phyloP scores from a whole-genome alignment of 2,888 invertebrate genomes.

The Ichneumoninae sp. region DNA sequence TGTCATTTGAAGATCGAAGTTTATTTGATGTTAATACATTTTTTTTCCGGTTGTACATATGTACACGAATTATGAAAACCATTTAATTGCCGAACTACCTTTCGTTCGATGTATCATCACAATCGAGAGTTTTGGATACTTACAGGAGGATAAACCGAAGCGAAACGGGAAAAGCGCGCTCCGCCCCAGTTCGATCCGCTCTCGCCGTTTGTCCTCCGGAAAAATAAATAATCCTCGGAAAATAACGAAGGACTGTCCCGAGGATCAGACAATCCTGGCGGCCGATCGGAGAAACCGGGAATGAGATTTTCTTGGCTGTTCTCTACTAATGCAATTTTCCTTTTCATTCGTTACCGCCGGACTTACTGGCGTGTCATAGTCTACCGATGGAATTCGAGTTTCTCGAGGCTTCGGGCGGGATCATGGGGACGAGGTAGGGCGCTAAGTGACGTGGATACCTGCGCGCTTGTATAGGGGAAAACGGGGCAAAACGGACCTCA shows the following conservation, averaged over 20 bases:
- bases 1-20: no score
- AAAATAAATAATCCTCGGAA: conserved; percentile 56
- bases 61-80: background rate
- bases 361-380: background rate
- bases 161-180: conserved; percentile 18
- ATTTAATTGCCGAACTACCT: background rate
- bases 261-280: background rate
- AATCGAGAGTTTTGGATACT: conserved; percentile 30
- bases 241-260: conserved; percentile 46
- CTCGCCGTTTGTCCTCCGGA: conserved; percentile 9
- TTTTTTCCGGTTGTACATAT: no score
- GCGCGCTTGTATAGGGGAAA: background rate
- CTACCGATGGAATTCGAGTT: background rate
- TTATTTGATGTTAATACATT: no score
- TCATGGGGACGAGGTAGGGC: background rate
- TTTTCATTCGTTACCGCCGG: conserved; percentile 57
- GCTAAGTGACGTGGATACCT: background rate
- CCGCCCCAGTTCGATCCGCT: background rate
- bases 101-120: background rate
- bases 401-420: conserved; percentile 6
- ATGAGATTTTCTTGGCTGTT: conserved; percentile 26
- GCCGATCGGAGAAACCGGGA: conserved; percentile 18
- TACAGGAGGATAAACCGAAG: background rate
- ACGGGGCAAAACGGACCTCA: background rate
- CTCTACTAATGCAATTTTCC: conserved; percentile 60